Evolutionary conservation across 2,113 vertebrate species (phyloP).

Genomic region (Cheilinus undulatus): DNA sequence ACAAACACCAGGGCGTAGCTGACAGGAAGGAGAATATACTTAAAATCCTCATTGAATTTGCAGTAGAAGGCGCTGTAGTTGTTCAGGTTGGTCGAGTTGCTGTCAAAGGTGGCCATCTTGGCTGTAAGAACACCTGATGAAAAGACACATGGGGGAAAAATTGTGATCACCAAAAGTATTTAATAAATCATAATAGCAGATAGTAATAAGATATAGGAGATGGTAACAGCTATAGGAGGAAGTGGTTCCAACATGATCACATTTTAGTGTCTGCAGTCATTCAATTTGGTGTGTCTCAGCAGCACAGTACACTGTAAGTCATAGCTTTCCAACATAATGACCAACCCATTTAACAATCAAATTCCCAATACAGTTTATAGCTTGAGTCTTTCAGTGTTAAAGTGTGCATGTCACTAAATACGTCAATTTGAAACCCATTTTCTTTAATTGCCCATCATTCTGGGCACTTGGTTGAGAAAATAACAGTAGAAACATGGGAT

Average conservation of each 20-base stretch:
- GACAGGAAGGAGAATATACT: conserved; percentile 92
- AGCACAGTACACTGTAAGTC: background rate
- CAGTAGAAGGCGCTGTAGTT: conserved; percentile 78
- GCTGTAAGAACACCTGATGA: conserved; percentile 40
- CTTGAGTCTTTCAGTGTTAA: conserved; percentile 20
- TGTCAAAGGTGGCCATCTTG: conserved; percentile 60
- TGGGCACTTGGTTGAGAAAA: conserved; percentile 15
- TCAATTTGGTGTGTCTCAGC: conserved; percentile 10
- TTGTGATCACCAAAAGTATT: background rate
- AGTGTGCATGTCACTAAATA: conserved; percentile 5
- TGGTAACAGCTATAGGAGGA: background rate
- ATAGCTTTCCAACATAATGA: background rate
- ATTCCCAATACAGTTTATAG: background rate
- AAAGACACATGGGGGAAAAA: background rate
- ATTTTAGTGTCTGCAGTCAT: background rate
- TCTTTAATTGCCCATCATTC: conserved; percentile 7
- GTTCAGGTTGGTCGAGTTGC: conserved; percentile 4
- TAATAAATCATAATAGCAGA: background rate
- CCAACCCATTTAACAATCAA: background rate
- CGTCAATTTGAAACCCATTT: conserved; percentile 5
- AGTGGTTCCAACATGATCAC: background rate
- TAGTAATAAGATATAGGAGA: background rate
- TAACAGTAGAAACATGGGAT: background rate
- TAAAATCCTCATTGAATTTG: conserved; percentile 90
- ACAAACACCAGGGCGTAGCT: conserved; percentile 92